Conservation (phyloP, 2,888 invertebrate species). For the Tipula lateralis region DNA sequence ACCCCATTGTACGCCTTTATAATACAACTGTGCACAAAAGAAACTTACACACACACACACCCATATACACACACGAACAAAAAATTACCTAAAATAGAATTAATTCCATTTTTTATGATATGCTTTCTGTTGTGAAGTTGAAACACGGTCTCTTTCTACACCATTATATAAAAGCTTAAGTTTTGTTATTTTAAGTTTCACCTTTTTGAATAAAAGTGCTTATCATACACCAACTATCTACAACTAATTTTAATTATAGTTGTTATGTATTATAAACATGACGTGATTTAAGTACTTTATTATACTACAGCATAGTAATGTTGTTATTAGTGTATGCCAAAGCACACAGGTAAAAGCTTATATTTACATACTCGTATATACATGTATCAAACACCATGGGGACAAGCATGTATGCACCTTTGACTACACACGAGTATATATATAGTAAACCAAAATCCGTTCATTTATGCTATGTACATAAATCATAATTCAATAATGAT, state of each 20-base stretch:
- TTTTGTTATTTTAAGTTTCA: slow-evolving; percentile 6
- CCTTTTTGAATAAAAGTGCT: slow-evolving; percentile 4
- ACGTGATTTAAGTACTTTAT: slow-evolving; percentile 24
- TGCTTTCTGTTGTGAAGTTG: neutral
- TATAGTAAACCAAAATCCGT: neutral
- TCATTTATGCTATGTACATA: slow-evolving; percentile 2
- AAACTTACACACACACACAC: neutral
- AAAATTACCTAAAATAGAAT: neutral
- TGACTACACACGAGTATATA: too few relatives aligned
- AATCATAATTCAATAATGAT: slow-evolving; percentile 19
- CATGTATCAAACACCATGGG: neutral
- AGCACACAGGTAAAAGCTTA: neutral
- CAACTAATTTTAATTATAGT: slow-evolving; percentile 19
- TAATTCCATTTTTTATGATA: neutral
- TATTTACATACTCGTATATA: neutral
- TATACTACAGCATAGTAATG: neutral
- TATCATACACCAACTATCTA: slow-evolving; percentile 24
- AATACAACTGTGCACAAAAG: neutral
- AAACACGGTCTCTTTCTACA: neutral
- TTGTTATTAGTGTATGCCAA: neutral
- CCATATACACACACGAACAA: neutral
- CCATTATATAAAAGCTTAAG: neutral
- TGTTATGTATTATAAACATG: neutral
- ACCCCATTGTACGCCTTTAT: neutral
- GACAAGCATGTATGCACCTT: neutral